Percentiles rank a stretch among this genome's conserved stretches.
Conservation (phyloP, 1,140 invertebrate genomes). For the Atopsyche davidsoni region DNA sequence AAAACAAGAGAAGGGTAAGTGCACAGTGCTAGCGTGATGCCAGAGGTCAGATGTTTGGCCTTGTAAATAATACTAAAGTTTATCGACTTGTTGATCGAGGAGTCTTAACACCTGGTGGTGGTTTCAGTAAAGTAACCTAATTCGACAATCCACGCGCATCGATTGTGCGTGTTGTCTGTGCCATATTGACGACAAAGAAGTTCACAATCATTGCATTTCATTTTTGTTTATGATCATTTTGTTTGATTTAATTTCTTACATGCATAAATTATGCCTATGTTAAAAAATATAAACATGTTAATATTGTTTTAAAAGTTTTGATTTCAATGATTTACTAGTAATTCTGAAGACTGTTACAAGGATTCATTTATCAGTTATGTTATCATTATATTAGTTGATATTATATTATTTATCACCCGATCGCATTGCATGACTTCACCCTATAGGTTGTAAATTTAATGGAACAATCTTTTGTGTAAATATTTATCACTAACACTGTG, state of each 20-base stretch:
- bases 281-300: too few species aligned
- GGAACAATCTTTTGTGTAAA: constrained; percentile 13
- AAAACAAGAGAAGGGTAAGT: constrained; percentile 93
- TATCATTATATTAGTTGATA: constrained; percentile 4
- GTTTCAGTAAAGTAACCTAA: constrained; percentile 2
- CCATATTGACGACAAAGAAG: constrained; percentile 32
- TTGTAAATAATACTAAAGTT: constrained; percentile 26
- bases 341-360: too few species aligned
- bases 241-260: neutral
- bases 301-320: neutral
- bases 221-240: constrained; percentile 7
- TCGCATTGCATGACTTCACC: constrained; percentile 16
- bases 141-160: constrained; percentile 8
- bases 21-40: constrained; percentile 23
- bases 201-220: constrained; percentile 20
- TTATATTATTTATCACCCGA: constrained; percentile 1
- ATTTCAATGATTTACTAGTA: too few species aligned
- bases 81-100: constrained; percentile 2
- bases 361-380: too few species aligned
- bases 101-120: too few species aligned
- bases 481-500: too few species aligned
- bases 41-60: constrained; percentile 39
- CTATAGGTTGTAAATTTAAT: constrained; percentile 14
- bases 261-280: too few species aligned
- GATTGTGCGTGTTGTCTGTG: constrained; percentile 12